These are phyloP conservation scores for Homarus gammarus DNA, from an alignment of 2,888 invertebrate species.

Conservation along the genomic window DNA sequence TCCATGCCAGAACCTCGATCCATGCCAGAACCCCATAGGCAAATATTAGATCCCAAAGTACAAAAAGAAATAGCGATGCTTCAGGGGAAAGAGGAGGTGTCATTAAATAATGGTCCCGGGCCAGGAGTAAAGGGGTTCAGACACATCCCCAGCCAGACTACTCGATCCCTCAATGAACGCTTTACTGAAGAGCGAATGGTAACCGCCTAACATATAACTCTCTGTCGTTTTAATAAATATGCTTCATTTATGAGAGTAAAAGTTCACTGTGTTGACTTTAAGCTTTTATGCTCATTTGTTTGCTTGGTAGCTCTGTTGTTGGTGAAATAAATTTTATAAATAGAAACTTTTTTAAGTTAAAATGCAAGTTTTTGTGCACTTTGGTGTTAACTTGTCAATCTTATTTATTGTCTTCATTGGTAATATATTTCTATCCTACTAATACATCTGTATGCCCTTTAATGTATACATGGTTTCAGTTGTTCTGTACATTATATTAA, in stretches of 20 bases:
- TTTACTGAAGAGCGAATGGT: conserved; percentile 71
- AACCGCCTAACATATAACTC: conserved; percentile 23
- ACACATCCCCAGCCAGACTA: conserved; percentile 67
- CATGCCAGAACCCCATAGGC: conserved; percentile 62
- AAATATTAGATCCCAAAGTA: conserved; percentile 71
- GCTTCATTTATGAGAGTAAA: conserved; percentile 1
- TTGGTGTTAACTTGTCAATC: background rate
- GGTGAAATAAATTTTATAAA: background rate
- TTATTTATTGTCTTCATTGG: too few species aligned
- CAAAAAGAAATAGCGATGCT: conserved; percentile 73
- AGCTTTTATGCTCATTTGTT: conserved; percentile 6
- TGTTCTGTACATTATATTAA: too few species aligned
- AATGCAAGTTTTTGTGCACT: background rate
- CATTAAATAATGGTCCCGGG: conserved; percentile 69
- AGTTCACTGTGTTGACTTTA: background rate
- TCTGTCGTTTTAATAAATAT: background rate
- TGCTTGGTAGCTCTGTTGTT: background rate
- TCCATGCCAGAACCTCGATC: conserved; percentile 50
- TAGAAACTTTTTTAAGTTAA: background rate
- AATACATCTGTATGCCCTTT: too few species aligned
- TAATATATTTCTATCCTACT: too few species aligned
- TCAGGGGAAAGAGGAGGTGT: conserved; percentile 68
- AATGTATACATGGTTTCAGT: too few species aligned
- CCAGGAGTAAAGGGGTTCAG: conserved; percentile 73
- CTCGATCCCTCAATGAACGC: conserved; percentile 70